phyloP scores from a whole-genome alignment of 2,888 invertebrate species.

The Ceramica pisi region DNA sequence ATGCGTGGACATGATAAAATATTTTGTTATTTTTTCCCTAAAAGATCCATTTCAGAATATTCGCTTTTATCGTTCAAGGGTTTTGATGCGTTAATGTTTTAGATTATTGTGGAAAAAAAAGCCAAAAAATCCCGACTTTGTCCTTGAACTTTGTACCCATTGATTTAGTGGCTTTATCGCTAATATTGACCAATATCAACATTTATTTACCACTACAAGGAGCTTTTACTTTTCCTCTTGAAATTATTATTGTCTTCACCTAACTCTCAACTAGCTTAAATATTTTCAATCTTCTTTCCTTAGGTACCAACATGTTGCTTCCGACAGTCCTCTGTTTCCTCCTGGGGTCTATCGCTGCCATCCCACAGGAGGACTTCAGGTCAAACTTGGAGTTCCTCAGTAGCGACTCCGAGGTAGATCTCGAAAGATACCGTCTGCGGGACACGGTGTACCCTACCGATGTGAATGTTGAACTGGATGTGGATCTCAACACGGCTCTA shows the following conservation, averaged over 20 bases:
- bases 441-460: conserved; percentile 78
- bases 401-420: conserved; percentile 73
- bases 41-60: neutral
- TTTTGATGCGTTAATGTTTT: neutral
- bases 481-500: conserved; percentile 74
- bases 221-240: too few relatives aligned
- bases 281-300: neutral
- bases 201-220: too few relatives aligned
- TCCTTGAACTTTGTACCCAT: conserved; percentile 31
- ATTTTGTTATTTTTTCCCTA: neutral
- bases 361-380: conserved; percentile 76
- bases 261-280: neutral
- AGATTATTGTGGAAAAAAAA: neutral
- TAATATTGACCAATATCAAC: too few relatives aligned
- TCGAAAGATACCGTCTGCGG: conserved; percentile 79
- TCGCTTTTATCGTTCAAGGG: neutral
- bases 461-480: conserved; percentile 80
- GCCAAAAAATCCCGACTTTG: neutral
- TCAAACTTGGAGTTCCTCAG: conserved; percentile 79
- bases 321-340: conserved; percentile 72
- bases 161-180: neutral
- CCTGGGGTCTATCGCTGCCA: conserved; percentile 73
- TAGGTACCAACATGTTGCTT: conserved; percentile 79
- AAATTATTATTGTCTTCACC: neutral
- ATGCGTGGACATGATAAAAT: conserved; percentile 1